Evolutionary conservation across 2,888 invertebrate genomes (phyloP).

Genomic region (Arge pagana): DNA sequence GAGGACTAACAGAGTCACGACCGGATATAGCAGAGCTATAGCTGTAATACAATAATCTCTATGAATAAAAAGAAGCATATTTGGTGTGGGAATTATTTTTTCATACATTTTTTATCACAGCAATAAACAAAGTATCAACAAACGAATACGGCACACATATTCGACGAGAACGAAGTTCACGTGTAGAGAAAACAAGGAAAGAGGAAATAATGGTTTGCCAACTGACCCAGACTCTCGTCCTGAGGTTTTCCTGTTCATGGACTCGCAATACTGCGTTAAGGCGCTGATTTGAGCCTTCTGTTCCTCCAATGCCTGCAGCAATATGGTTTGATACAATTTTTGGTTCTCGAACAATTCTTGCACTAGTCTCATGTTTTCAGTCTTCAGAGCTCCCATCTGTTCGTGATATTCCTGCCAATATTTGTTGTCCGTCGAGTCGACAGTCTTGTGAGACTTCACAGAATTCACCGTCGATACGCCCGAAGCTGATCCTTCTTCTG

Average conservation of each 20-base stretch:
- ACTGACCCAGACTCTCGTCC: constrained; percentile 45
- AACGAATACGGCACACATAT: constrained; percentile 1
- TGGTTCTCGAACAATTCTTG: constrained; percentile 79
- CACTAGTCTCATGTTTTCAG: constrained; percentile 66
- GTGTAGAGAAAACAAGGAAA: neutral
- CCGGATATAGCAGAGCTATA: constrained; percentile 40
- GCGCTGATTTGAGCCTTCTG: constrained; percentile 68
- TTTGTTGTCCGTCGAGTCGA: constrained; percentile 56
- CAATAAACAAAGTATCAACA: constrained; percentile 7
- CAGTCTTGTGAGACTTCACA: constrained; percentile 64
- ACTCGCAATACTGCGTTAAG: constrained; percentile 60
- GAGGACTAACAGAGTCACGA: constrained; percentile 32
- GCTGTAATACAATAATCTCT: constrained; percentile 28
- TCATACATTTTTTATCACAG: neutral
- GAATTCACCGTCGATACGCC: constrained; percentile 68
- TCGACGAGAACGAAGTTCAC: neutral
- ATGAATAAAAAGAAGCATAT: neutral
- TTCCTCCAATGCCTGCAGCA: constrained; percentile 73
- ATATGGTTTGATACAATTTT: constrained; percentile 71
- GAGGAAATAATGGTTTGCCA: constrained; percentile 6
- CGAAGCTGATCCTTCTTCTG: constrained; percentile 65
- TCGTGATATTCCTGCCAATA: constrained; percentile 59
- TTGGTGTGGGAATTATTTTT: neutral
- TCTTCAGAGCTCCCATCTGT: constrained; percentile 57
- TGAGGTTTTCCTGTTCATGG: constrained; percentile 41